These are phyloP conservation scores for Notodonta dromedarius DNA, from an alignment of 2,888 invertebrate genomes.

Conservation along the genomic window DNA sequence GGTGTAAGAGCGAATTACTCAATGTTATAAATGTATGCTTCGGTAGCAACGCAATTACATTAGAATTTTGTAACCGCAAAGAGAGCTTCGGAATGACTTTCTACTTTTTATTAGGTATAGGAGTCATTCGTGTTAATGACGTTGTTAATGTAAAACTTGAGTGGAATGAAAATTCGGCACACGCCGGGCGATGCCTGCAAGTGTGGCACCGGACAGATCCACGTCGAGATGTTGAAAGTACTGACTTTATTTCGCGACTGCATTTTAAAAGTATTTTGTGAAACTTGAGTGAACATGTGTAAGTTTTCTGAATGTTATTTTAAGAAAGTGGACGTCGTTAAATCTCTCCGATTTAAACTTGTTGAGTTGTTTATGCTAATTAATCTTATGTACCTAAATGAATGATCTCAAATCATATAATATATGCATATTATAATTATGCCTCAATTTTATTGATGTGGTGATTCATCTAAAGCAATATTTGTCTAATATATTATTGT, in stretches of 20 bases:
- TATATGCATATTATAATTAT: too few relatives aligned
- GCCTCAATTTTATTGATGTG: too few relatives aligned
- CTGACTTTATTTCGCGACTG: slow-evolving; percentile 33
- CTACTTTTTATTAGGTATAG: slow-evolving; percentile 28
- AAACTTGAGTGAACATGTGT: background rate
- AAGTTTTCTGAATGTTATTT: background rate
- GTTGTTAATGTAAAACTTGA: slow-evolving; percentile 23
- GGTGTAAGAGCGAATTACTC: slow-evolving; percentile 34
- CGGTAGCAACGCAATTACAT: slow-evolving; percentile 24
- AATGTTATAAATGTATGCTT: slow-evolving; percentile 19
- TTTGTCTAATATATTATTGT: too few relatives aligned
- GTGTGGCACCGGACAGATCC: slow-evolving; percentile 42
- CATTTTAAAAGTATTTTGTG: slow-evolving; percentile 19
- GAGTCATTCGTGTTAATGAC: slow-evolving; percentile 39
- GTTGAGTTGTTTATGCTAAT: background rate
- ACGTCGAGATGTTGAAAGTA: slow-evolving; percentile 34
- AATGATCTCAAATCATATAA: too few relatives aligned
- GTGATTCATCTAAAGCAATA: too few relatives aligned
- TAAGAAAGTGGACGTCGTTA: background rate
- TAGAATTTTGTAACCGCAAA: slow-evolving; percentile 28
- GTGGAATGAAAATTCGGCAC: slow-evolving; percentile 34
- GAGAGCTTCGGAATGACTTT: slow-evolving; percentile 28
- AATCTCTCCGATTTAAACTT: background rate
- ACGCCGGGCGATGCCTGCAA: slow-evolving; percentile 30
- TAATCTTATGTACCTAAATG: background rate